Evolutionary conservation across 2,113 vertebrate species (phyloP).

Genomic region (Hassar affinis): DNA sequence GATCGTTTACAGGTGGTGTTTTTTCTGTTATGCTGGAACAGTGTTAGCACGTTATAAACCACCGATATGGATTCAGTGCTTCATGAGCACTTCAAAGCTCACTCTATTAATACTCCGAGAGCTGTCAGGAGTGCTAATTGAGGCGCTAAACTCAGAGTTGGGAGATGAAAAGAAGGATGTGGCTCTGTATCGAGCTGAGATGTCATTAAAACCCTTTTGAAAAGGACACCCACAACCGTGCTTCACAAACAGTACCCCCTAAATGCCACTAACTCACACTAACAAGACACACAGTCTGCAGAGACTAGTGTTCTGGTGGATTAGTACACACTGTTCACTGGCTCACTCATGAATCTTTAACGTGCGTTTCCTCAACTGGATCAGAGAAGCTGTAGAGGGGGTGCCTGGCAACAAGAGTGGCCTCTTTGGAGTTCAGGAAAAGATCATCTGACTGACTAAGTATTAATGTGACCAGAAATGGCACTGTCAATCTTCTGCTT

Average conservation of each 20-base stretch:
- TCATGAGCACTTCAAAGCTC: slow-evolving; percentile 49
- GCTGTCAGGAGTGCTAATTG: slow-evolving; percentile 48
- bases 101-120: slow-evolving; percentile 48
- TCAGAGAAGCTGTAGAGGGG: slow-evolving; percentile 19
- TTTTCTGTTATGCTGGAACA: slow-evolving; percentile 4
- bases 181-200: slow-evolving; percentile 25
- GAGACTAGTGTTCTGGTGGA: slow-evolving; percentile 13
- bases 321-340: slow-evolving; percentile 39
- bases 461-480: slow-evolving; percentile 36
- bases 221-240: slow-evolving; percentile 30
- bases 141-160: slow-evolving; percentile 37
- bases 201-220: slow-evolving; percentile 53
- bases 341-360: slow-evolving; percentile 48
- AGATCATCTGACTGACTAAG: slow-evolving; percentile 31
- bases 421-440: slow-evolving; percentile 25
- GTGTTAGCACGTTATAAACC: slow-evolving; percentile 28
- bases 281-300: slow-evolving; percentile 36
- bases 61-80: slow-evolving; percentile 39
- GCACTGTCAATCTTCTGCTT: not conserved
- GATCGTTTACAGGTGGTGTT: slow-evolving; percentile 23
- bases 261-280: slow-evolving; percentile 45
- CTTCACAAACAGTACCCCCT: slow-evolving; percentile 30
- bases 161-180: not conserved
- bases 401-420: slow-evolving; percentile 34
- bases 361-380: slow-evolving; percentile 23